Base-by-base conservation (phyloP, 2,797 vertebrate genomes). In the Aldrovandia affinis region DNA sequence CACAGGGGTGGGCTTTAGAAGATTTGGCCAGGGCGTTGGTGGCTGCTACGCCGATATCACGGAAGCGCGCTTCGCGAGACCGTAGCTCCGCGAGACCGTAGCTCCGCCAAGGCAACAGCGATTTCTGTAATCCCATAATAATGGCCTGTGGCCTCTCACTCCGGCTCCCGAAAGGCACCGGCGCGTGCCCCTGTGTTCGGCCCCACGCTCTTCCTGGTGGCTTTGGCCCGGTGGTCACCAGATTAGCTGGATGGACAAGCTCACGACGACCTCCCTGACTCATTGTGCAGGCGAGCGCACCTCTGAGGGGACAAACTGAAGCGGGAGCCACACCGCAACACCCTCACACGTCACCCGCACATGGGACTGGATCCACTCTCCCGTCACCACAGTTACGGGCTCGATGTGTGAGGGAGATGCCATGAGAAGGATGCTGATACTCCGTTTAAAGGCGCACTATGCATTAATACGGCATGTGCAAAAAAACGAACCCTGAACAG, bases 81-180 rank as follows among this genome's bases (percentile, higher is more conserved):
- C 86, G 89, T 85, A 20, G 54, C 65, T 28, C 15, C 2, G 87
- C 86, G 83, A 0, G 89, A 88, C 88, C 89, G 73, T 7, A 57
- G 85, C 87, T 90, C 89, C 85, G 91, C 92, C 90, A 87, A 82
- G 85, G 81, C 89, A 0, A 14, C 39, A 8, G 20, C 8, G 20
- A 15, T 68, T 33, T 88, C 89, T 88, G 87, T 92, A 90, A 91
- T 90, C 90, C 87, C 63, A 79, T 87, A 86, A 87, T 93, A 92
- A 92, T 92, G 91, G 93, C 90, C 70, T 8, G 39, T 5, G 3
- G 5, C 36, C 18, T 25, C 20, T 42, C 18, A 10, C 18, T 4
- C 1, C 4, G 22, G 15, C 12, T 14, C 68, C 68, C 14, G 28
- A 68, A 57, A 14, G 54, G 54, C 54, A 10, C 22, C 4, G 22